These are phyloP conservation scores for Zaprionus bogoriensis DNA, from an alignment of 2,888 invertebrate genomes.

Conservation along the genomic window DNA sequence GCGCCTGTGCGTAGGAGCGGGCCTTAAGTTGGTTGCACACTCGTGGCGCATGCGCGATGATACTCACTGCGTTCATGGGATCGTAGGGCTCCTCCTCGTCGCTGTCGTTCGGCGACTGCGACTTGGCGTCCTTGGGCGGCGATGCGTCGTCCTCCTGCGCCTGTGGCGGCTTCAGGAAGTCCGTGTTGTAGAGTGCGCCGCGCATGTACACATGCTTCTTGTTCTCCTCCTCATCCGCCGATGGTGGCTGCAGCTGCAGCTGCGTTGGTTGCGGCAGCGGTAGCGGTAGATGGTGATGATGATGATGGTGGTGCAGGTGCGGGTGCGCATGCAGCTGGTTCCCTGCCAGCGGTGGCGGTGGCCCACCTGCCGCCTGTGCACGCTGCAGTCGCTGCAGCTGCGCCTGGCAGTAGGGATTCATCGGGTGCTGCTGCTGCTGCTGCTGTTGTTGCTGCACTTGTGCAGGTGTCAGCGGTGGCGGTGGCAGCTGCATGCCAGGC, in stretches of 20 bases:
- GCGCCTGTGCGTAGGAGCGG: background rate
- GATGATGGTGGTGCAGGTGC: too few species aligned
- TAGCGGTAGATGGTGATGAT: too few species aligned
- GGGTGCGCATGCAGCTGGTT: too few species aligned
- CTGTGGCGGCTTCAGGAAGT: background rate
- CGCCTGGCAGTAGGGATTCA: background rate
- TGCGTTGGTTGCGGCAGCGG: too few species aligned
- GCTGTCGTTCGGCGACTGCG: background rate
- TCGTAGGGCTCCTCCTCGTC: background rate
- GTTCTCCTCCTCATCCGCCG: background rate
- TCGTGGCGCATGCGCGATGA: too few species aligned
- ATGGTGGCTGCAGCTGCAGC: too few species aligned
- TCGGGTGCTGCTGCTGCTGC: background rate
- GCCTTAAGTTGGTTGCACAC: background rate
- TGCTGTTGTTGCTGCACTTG: too few species aligned
- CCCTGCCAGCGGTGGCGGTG: background rate
- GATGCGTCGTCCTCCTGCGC: background rate
- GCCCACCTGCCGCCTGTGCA: background rate
- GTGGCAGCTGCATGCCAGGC: too few species aligned
- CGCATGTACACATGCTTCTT: slow-evolving; percentile 15
- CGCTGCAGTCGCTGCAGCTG: background rate
- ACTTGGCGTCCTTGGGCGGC: background rate
- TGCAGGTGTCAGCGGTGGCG: too few species aligned
- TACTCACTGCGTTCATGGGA: slow-evolving; percentile 18
- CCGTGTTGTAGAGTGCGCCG: slow-evolving; percentile 20